A percentile compares a stretch with the other conserved stretches of the same genome.
Evolutionary conservation across 1,140 invertebrate genomes (phyloP).

Genomic region (Gryllus bimaculatus): DNA sequence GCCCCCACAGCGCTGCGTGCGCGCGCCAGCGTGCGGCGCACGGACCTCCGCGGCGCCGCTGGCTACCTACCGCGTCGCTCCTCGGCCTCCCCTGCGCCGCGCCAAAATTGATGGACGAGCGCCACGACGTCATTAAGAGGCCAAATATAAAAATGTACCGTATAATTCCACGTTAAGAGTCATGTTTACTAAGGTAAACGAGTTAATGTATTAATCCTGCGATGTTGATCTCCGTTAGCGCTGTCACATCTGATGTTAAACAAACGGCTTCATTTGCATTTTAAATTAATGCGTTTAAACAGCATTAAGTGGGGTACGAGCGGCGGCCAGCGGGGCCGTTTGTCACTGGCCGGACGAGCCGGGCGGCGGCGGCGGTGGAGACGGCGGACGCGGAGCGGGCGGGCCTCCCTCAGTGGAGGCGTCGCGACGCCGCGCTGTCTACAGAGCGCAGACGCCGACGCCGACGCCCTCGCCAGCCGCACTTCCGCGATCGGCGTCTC

Average conservation of each 20-base stretch:
- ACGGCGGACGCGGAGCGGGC: no score
- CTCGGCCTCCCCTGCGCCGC: no score
- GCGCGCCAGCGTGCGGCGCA: no score
- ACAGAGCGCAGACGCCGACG: no score
- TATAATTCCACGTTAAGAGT: neutral
- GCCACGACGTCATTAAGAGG: neutral
- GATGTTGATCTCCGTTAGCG: neutral
- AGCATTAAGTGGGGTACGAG: neutral
- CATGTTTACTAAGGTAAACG: neutral
- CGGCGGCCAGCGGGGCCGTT: neutral
- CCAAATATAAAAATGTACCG: constrained; percentile 1
- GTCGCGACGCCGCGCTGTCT: no score
- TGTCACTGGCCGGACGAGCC: neutral
- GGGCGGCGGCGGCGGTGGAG: no score
- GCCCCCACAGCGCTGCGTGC: no score
- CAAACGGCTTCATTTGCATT: constrained; percentile 4
- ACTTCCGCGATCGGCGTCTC: no score
- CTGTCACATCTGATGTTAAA: constrained; percentile 4
- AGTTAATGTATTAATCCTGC: neutral
- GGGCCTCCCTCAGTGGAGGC: no score
- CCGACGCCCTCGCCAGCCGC: no score
- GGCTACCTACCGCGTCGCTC: neutral
- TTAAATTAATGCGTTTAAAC: constrained; percentile 6
- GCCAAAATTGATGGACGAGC: neutral
- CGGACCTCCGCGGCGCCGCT: neutral